Evolutionary conservation across 2,797 vertebrate species (phyloP), one percentile per base, ranked within the genome.

Genomic region (Sebastes iracundus): DNA sequence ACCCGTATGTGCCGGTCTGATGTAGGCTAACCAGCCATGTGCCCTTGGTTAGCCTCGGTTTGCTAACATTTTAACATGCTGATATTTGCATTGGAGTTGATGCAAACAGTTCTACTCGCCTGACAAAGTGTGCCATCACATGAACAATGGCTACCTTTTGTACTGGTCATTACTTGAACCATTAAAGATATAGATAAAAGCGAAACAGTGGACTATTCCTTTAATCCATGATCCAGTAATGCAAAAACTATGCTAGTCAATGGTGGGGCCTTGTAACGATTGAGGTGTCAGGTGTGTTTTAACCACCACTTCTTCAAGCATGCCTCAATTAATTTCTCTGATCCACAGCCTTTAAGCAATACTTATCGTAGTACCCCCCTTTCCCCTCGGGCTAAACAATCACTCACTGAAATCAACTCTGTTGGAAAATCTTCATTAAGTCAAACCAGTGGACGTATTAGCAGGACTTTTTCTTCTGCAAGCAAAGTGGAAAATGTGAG

Each of bases 221-320:
- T 87, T 87, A 79, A 88, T 80, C 79, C 75, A 82, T 86, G 77
- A 92, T 82, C 91, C 92, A 93, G 91, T 88, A 86, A 92, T 93
- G 92, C 92, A 94, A 93, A 94, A 94, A 91, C 68, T 33, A 81
- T 89, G 86, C 83, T 91, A 35, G 86, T 90, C 75, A 82, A 72
- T 74, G 86, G 79, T 77, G 85, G 87, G 86, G 88, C 88, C 83
- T 92, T 87, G 80, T 87, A 78, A 75, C 22, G 14, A 72, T 63
- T 16, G 18, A 79, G 81, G 75, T 79, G 69, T 77, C 13, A 20
- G 75, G 80, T 63, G 62, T 73, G 81, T 82, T 81, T 88, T 28
- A 79, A 71, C 65, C 74, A 62, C 87, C 83, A 69, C 76, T 65
- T 81, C 66, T 86, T 89, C 83, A 72, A 88, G 84, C 84, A 86